Base-by-base conservation (phyloP, 2,113 vertebrate species). In the Murina feae region DNA sequence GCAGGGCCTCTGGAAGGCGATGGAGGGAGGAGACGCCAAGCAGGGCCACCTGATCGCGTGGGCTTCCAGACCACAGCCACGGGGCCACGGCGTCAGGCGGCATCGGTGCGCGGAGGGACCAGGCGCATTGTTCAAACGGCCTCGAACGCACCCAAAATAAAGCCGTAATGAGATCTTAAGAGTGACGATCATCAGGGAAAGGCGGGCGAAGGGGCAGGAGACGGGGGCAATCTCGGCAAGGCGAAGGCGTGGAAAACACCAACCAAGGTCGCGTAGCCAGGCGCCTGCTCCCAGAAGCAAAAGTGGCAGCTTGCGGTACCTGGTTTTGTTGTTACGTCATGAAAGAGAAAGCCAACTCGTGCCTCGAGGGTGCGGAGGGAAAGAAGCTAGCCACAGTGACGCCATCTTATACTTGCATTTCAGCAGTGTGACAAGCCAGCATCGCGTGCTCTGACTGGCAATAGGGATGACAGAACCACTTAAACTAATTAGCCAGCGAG, bases 401-500 rank as follows among this genome's bases (percentile, higher is more conserved):
- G 37, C 35, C 84, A 71, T 49, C 90, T 86, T 58, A 17, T 0
- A 4, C 14, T 39, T 82, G 78, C 85, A 85, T 91, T 84, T 90
- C 23, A 72, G 88, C 51, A 13, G 28, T 51, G 76, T 80, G 91
- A 93, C 84, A 94, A 37, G 88, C 81, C 86, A 47, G 72, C 60
- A 35, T 65, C 44, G 1, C 6, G 55, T 44, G 78, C 74, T 83
- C 85, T 35, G 44, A 82, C 47, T 83, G 76, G 94, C 95, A 90
- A 44, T 14, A 86, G 55, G 71, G 63, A 68, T 91, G 92, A 96
- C 68, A 89, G 84, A 96, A 71, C 18, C 93, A 92, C 95, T 97
- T 86, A 96, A 25, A 47, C 85, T 95, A 95, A 97, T 96, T 86
- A 97, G 58, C 90, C 86, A 85, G 93, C 86, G 72, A 51, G 81